phyloP scores from a whole-genome alignment of 2,113 vertebrate species.

The Chlorocebus sabaeus region DNA sequence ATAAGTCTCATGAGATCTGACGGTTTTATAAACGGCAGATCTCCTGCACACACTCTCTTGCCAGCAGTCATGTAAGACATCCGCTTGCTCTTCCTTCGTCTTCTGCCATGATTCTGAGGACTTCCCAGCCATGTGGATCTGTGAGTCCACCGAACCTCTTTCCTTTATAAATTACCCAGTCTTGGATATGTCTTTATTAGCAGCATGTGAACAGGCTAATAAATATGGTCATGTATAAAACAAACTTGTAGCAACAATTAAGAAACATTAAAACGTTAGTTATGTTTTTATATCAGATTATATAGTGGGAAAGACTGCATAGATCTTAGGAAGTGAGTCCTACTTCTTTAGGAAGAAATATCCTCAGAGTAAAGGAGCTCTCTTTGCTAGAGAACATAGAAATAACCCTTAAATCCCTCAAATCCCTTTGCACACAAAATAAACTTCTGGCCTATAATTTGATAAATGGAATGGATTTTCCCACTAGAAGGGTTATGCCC shows the following conservation, averaged over 20 bases:
- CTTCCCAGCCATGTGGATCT: too few species aligned
- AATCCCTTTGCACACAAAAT: slow-evolving; percentile 21
- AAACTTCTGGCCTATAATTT: slow-evolving; percentile 32
- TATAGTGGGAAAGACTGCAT: background rate
- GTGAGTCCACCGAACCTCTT: too few species aligned
- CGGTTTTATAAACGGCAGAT: too few species aligned
- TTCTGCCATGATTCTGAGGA: too few species aligned
- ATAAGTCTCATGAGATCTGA: too few species aligned
- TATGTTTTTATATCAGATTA: background rate
- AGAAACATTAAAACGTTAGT: background rate
- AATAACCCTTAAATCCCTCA: background rate
- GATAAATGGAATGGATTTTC: slow-evolving; percentile 49
- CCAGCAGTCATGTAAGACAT: too few species aligned
- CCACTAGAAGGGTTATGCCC: slow-evolving; percentile 21
- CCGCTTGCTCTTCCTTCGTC: too few species aligned
- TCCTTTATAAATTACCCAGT: too few species aligned
- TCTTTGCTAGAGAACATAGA: background rate
- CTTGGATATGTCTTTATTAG: too few species aligned
- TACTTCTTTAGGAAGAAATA: background rate
- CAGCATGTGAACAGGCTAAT: too few species aligned
- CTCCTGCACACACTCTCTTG: too few species aligned
- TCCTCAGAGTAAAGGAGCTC: background rate
- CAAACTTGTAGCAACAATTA: background rate
- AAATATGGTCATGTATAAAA: background rate
- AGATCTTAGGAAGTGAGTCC: background rate